Conservation (phyloP, 2,797 vertebrate genomes). For the Centropyge bicolor region DNA sequence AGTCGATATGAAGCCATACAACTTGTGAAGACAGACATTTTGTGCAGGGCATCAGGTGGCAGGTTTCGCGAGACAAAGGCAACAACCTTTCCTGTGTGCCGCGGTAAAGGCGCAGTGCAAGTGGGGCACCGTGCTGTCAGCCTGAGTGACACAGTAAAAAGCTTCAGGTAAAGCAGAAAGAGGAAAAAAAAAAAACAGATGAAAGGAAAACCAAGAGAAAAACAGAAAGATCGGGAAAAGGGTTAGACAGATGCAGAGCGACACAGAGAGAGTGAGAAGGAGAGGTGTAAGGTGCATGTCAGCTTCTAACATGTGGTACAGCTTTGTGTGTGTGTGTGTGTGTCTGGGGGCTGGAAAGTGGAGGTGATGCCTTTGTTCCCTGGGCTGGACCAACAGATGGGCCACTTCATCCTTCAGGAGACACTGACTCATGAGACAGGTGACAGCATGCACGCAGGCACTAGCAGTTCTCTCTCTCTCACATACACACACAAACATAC, state of each 20-base stretch:
- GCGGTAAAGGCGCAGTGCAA: constrained; percentile 41
- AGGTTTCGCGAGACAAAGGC: constrained; percentile 51
- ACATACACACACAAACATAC: not conserved
- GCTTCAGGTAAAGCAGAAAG: constrained; percentile 49
- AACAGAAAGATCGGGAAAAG: constrained; percentile 29
- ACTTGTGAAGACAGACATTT: constrained; percentile 34
- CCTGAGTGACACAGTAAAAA: constrained; percentile 47
- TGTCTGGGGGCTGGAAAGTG: constrained; percentile 47
- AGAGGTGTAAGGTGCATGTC: constrained; percentile 54
- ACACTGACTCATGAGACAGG: constrained; percentile 72
- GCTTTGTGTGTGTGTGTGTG: constrained; percentile 32
- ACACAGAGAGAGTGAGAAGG: constrained; percentile 49
- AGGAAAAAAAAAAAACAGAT: constrained; percentile 23
- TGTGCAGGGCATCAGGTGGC: constrained; percentile 51
- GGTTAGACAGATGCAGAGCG: constrained; percentile 55
- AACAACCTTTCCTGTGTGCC: constrained; percentile 44
- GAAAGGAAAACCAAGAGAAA: constrained; percentile 41
- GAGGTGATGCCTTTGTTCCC: constrained; percentile 64
- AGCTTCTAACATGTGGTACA: constrained; percentile 42
- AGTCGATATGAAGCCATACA: constrained; percentile 16
- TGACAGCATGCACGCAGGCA: constrained; percentile 56
- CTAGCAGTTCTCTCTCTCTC: constrained; percentile 9
- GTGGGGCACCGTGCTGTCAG: constrained; percentile 48
- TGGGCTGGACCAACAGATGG: constrained; percentile 73
- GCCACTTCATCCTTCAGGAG: constrained; percentile 74